Evolutionary conservation across 2,888 invertebrate genomes (phyloP).

Genomic region (Callyntrura guangdongensis): DNA sequence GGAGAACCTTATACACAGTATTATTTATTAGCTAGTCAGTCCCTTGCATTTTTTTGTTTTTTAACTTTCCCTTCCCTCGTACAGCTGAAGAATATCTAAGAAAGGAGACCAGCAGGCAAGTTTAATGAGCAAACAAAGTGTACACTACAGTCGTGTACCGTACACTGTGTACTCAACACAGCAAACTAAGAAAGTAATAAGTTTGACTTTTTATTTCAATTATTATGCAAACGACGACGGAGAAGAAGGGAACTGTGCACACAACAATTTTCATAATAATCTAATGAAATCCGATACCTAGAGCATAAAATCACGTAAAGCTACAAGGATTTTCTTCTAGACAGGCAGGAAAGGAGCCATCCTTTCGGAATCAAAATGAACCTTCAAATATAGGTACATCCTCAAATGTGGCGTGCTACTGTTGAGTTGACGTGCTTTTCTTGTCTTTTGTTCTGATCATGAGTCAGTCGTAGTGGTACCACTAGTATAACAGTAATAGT

Average conservation of each 20-base stretch:
- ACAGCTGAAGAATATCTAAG: not conserved
- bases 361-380: conserved; percentile 17
- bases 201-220: conserved; percentile 47
- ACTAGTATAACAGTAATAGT: too few species aligned
- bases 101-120: not conserved
- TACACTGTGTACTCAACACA: too few species aligned
- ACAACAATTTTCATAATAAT: conserved; percentile 49
- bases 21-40: conserved; percentile 35
- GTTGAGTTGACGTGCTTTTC: too few species aligned
- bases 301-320: not conserved
- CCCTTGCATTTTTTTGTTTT: not conserved
- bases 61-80: not conserved
- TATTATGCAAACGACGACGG: conserved; percentile 40
- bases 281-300: conserved; percentile 26
- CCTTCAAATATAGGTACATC: not conserved
- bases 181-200: not conserved
- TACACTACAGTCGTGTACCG: too few species aligned
- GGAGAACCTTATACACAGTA: not conserved
- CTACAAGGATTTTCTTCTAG: conserved; percentile 9
- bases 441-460: not conserved
- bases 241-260: not conserved
- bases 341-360: not conserved
- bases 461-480: not conserved
- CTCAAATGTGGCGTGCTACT: too few species aligned
- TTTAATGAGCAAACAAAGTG: conserved; percentile 30